Evolutionary conservation across 2,113 vertebrate genomes (phyloP).

Genomic region (Carollia perspicillata): DNA sequence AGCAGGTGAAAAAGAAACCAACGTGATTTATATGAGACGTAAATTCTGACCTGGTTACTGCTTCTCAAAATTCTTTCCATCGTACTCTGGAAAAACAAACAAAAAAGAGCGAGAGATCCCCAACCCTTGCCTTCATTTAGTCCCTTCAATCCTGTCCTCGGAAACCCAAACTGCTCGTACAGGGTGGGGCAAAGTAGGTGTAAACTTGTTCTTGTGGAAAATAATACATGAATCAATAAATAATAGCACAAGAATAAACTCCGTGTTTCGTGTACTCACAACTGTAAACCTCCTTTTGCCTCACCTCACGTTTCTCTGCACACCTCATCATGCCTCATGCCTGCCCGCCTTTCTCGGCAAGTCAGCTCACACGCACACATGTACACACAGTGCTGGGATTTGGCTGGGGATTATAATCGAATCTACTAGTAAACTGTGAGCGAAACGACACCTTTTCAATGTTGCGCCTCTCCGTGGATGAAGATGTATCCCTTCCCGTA

Average conservation of each 20-base stretch:
- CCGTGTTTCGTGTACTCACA: neutral
- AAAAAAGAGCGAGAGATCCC: neutral
- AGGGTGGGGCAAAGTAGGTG: neutral
- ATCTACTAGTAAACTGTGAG: neutral
- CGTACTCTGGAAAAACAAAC: neutral
- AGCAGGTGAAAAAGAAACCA: neutral
- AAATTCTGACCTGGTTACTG: neutral
- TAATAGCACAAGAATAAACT: no score
- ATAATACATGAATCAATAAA: no score
- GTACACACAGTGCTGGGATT: neutral
- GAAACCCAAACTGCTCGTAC: neutral
- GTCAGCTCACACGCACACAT: neutral
- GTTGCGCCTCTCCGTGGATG: neutral
- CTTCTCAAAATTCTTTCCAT: neutral
- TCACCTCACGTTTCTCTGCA: neutral
- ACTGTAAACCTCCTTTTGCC: neutral
- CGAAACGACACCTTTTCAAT: neutral
- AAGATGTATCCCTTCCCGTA: neutral
- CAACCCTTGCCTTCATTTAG: neutral
- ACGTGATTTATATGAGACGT: neutral
- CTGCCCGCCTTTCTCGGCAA: neutral
- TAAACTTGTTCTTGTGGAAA: neutral
- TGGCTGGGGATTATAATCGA: neutral
- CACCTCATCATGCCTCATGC: neutral
- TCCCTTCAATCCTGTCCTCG: neutral